Evolutionary conservation across 2,797 vertebrate species (phyloP).

Genomic region (Cottoperca gobio): DNA sequence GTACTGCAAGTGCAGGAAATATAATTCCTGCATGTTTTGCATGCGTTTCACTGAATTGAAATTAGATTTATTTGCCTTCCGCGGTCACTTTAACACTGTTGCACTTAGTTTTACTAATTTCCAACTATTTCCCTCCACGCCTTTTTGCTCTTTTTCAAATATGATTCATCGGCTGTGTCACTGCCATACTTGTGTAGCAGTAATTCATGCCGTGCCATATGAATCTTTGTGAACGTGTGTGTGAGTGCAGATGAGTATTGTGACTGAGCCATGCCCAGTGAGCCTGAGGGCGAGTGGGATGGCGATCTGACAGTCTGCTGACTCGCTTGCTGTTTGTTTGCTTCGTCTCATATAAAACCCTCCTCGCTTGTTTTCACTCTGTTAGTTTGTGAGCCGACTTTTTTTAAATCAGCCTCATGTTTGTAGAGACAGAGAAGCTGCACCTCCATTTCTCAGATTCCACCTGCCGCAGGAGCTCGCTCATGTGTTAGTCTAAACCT

Average conservation of each 20-base stretch:
- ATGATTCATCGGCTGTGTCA: background rate
- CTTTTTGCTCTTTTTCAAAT: background rate
- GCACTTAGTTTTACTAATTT: background rate
- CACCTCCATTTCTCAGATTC: slow-evolving; percentile 15
- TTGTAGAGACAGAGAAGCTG: background rate
- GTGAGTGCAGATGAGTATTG: background rate
- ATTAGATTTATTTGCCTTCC: too few species aligned
- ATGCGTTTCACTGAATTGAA: background rate
- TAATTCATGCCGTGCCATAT: background rate
- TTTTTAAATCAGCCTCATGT: background rate
- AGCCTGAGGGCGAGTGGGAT: slow-evolving; percentile 52
- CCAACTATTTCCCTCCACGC: background rate
- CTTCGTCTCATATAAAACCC: slow-evolving; percentile 44
- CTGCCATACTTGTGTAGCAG: background rate
- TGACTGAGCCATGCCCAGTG: slow-evolving; percentile 10
- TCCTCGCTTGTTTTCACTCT: slow-evolving; percentile 35
- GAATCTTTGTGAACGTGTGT: background rate
- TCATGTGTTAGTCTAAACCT: slow-evolving; percentile 14
- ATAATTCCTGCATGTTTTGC: too few species aligned
- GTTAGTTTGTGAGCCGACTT: slow-evolving; percentile 4
- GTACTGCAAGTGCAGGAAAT: background rate
- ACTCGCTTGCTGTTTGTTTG: slow-evolving; percentile 51
- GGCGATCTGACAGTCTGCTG: slow-evolving; percentile 65
- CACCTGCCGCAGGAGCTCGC: slow-evolving; percentile 2
- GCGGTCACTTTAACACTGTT: background rate